Evolutionary conservation across 2,888 invertebrate genomes (phyloP).

Genomic region (Augochlorella aurata): DNA sequence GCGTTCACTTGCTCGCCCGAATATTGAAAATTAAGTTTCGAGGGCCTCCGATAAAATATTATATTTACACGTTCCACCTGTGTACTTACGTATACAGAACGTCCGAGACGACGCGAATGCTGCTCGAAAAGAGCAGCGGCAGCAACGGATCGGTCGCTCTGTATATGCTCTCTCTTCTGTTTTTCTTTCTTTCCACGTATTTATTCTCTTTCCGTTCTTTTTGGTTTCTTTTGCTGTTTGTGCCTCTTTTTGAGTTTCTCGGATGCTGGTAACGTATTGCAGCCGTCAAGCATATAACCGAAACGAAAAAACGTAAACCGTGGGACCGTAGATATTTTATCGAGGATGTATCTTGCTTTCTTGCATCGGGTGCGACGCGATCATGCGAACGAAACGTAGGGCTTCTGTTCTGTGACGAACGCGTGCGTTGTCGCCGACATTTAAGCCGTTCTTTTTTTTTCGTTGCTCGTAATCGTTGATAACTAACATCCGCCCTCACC

Average conservation of each 20-base stretch:
- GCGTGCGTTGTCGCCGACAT: background rate
- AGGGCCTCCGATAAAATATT: background rate
- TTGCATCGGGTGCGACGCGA: conserved; percentile 49
- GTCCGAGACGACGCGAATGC: background rate
- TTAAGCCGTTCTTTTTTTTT: background rate
- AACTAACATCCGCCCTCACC: conserved; percentile 3
- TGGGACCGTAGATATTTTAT: background rate
- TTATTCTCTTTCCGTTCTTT: conserved; percentile 7
- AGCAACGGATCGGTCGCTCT: background rate
- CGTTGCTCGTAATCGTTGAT: conserved; percentile 1
- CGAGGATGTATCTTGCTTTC: conserved; percentile 51
- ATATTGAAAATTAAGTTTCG: conserved; percentile 6
- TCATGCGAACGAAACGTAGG: background rate
- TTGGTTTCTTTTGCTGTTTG: conserved; percentile 38
- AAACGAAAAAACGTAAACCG: background rate
- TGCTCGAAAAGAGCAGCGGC: background rate
- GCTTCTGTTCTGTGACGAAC: background rate
- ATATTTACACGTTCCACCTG: conserved; percentile 18
- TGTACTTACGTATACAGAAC: background rate
- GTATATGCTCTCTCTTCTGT: background rate
- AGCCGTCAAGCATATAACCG: background rate
- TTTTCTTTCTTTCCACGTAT: conserved; percentile 16
- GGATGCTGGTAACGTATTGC: conserved; percentile 7
- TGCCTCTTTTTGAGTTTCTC: conserved; percentile 2
- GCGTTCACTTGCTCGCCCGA: conserved; percentile 16